Conservation (phyloP, 1,140 invertebrate genomes). For the Drosophila neocordata region DNA sequence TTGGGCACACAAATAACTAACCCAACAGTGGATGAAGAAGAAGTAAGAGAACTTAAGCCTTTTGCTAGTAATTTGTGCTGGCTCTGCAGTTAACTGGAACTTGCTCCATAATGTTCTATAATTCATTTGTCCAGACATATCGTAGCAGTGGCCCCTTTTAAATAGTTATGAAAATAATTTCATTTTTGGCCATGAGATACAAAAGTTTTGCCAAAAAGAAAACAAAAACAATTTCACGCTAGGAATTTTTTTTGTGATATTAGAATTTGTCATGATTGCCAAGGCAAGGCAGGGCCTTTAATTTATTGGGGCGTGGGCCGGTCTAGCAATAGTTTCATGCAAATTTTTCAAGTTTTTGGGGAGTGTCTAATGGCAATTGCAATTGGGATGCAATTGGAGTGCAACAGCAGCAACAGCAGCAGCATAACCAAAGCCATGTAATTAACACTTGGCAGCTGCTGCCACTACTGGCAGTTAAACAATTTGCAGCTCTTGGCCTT, state of each 20-base stretch:
- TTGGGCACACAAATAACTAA: constrained; percentile 39
- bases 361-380: constrained; percentile 42
- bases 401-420: constrained; percentile 4
- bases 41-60: constrained; percentile 1
- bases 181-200: constrained; percentile 33
- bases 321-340: constrained; percentile 26
- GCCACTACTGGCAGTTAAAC: constrained; percentile 31
- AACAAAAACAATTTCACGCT: constrained; percentile 46
- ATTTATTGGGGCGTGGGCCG: not conserved
- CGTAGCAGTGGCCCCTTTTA: constrained; percentile 20
- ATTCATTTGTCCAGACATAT: constrained; percentile 51
- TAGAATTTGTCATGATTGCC: constrained; percentile 51
- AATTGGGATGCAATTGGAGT: constrained; percentile 62
- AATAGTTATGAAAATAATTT: constrained; percentile 52
- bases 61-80: constrained; percentile 57
- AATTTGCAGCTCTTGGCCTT: constrained; percentile 52
- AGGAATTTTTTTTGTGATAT: constrained; percentile 58
- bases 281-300: constrained; percentile 10
- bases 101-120: constrained; percentile 71
- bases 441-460: constrained; percentile 79
- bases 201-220: constrained; percentile 31
- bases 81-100: constrained; percentile 58
- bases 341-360: constrained; percentile 41
- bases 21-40: not conserved
- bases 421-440: constrained; percentile 50